Evolutionary conservation across 37 sponge, comb jelly and placozoan species (phyloP), one percentile per base, ranked within the genome.

Genomic region (Tethya wilhelma): DNA sequence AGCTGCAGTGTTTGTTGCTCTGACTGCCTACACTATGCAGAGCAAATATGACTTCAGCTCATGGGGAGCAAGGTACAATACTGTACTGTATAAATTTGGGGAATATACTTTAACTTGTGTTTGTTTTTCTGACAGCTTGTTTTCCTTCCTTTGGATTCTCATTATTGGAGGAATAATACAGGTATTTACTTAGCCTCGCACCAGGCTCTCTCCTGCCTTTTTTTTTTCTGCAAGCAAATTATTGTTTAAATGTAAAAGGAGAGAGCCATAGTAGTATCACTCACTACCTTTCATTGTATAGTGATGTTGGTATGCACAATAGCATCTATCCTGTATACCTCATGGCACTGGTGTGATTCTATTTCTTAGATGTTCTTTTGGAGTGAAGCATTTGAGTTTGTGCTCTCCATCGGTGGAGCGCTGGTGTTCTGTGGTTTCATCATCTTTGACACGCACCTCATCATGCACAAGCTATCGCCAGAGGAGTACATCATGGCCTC

Each of bases 401-500:
- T 97, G 49, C 80, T 97, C 29, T 82, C 90, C 2, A 44, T 94
- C 34, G 97, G 79, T 73, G 97, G 97, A 25, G 97, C 97, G 33
- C 29, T 97, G 65, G 23, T 97, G n/a, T 97, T 97, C 83, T 86
- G 93, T 86, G 95, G 92, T 6, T 98, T 93, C 77, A 96, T 98
- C 55, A 84, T 98, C 44, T 96, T 95, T 74, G 99, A 98, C 80
- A 98, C 99, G 7, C 96, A 98, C 82, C 71, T 96, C 79, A 87
- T 98, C 58, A 95, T 98, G 96, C 86, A 87, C 59, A 91, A 91
- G 85, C 59, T 96, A 32, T 90, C 94, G 0, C 91, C 99, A 4
- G 92, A 96, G 39, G 99, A 98, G 33, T 98, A 98, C 79, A 93
- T 98, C 56, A 30, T 98, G 41, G 99, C 99, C 2, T 79, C 99